Evolutionary conservation across 1,140 invertebrate genomes (phyloP), one percentile per base, ranked within the genome.

Genomic region (Drosophila arawakana): DNA sequence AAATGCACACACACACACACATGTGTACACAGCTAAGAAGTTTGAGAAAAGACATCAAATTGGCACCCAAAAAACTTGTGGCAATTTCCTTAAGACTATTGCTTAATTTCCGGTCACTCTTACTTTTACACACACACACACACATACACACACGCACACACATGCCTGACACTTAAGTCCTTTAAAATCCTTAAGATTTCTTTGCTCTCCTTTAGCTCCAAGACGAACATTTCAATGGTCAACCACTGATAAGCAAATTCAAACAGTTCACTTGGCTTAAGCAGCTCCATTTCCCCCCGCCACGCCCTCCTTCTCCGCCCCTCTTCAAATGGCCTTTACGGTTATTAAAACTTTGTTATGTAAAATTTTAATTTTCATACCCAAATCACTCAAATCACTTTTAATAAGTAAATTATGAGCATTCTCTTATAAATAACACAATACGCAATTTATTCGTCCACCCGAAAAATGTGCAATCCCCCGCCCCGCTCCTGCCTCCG

Each of bases 401-500:
- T 90, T 88, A 88, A 88, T 88, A 88, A 88, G 80, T 91, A 91
- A 91, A 84, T 91, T 91, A 84, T 89, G 85, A 89, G 80, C 81
- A 75, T 81, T 83, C 73, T 52, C 78, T 68, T 85, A 91, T 91
- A 89, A 91, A 91, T 91, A 91, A 91, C 81, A 74, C 80, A 91
- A 88, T 85, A 91, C 79, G 91, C 88, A 91, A 90, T 90, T 90
- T 90, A 89, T 89, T 78, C 80, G 34, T n/a, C 54, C 35, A 59
- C 35, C 57, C 66, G 47, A 54, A 37, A n/a, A 34, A 13, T 9
- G 21, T 0, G 0, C 11, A 13, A 21, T 21, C 39, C 21, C 18
- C 30, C 11, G 0, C 21, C 21, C 35, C 18, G 25, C 37, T n/a
- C 25, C 34, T 18, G 1, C 4, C 4, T n/a, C 37, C 1, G 6